Base-by-base conservation (phyloP, 2,888 invertebrate genomes). In the Epiblema foenella region DNA sequence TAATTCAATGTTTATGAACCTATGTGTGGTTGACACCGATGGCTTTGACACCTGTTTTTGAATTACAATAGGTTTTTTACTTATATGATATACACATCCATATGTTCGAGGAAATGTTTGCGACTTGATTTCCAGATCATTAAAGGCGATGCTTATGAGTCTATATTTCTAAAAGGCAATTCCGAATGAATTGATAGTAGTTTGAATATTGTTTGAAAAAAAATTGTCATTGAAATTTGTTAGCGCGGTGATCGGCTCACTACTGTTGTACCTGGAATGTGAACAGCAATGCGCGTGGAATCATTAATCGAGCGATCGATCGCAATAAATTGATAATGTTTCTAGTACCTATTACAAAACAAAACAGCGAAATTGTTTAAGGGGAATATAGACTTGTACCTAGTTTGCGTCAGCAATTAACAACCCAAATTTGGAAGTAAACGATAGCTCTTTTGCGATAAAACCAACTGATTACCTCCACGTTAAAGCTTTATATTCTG, bases 251-350 rank as follows among this genome's bases (percentile, higher is more conserved):
- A 82, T 82, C 81, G 76, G 78, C 73, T 73, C 69, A 73, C 20
- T 64, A 37, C 56, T 69, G 64, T 24, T 51, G 51, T 64, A 74
- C 72, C 74, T 75, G 74, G 76, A 77, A 79, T 77, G 78, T 73
- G 73, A 75, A 77, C 70, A 66, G 54, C 67, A 75, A 77, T 79
- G 78, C 75, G 78, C 67, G 68, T 68, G 76, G 80, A 82, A 81
- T 81, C 72, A 57, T 72, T 77, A 78, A 75, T 74, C 63, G 72
- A 52, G 42, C 42, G 42, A 59, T 65, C 59, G 37, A 70, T 60
- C 70, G 65, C 59, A 59, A 60, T 65, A 54, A 59, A 70, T 66
- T 54, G 59, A 42, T 70, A 59, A 59, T 69, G 69, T 49, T 24
- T 18, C 46, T 24, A 46, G 68, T 39, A 51, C 59, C 39, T n/a